Evolutionary conservation across 2,113 vertebrate genomes (phyloP).

Genomic region (Tursiops truncatus): DNA sequence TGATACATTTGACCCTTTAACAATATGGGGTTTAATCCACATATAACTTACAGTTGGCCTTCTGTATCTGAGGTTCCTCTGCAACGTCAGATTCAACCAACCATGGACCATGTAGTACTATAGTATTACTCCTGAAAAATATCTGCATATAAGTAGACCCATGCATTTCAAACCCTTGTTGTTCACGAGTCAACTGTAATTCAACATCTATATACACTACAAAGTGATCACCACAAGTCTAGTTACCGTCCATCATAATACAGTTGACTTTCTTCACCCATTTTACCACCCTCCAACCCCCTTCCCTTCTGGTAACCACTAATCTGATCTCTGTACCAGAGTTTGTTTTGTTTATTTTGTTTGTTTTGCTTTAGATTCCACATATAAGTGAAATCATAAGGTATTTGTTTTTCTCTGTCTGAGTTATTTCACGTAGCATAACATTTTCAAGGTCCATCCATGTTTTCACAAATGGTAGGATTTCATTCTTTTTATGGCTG

Average conservation of each 20-base stretch:
- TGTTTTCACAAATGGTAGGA: background rate
- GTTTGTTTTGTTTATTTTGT: background rate
- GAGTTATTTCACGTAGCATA: background rate
- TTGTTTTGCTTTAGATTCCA: background rate
- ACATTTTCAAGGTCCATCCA: background rate
- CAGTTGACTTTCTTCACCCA: background rate
- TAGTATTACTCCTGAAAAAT: background rate
- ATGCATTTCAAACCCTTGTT: background rate
- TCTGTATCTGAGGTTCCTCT: background rate
- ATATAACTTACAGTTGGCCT: background rate
- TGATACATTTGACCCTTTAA: background rate
- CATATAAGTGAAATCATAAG: background rate
- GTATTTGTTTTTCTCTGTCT: background rate
- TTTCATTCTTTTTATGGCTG: background rate
- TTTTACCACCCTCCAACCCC: background rate
- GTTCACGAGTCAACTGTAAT: background rate
- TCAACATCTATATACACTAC: background rate
- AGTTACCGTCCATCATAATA: background rate
- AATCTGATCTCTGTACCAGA: background rate
- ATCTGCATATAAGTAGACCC: background rate
- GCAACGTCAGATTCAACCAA: background rate
- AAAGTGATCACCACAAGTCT: background rate
- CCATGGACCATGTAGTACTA: background rate
- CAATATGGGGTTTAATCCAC: background rate
- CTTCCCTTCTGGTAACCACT: background rate